Evolutionary conservation across 2,888 invertebrate genomes (phyloP).

Genomic region (Leucania comma): DNA sequence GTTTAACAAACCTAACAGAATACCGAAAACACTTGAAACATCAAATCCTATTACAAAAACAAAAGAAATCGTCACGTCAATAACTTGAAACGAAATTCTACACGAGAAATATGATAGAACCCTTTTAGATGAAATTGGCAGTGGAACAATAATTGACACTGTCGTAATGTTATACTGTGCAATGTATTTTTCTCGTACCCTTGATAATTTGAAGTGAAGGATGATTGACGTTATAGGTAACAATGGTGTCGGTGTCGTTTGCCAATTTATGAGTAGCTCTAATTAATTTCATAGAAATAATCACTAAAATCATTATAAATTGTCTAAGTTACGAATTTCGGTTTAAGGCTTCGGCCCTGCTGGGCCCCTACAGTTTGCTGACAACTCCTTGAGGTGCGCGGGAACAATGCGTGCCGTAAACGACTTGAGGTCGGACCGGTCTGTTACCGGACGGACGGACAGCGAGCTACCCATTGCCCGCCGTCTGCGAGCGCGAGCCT

Average conservation of each 20-base stretch:
- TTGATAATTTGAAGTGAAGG: slow-evolving; percentile 25
- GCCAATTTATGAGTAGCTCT: not conserved
- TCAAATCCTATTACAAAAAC: slow-evolving; percentile 34
- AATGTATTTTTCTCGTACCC: slow-evolving; percentile 39
- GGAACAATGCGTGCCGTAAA: too few relatives aligned
- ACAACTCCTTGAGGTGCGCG: too few relatives aligned
- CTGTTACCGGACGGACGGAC: too few relatives aligned
- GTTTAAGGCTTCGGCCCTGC: too few relatives aligned
- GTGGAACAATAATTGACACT: slow-evolving; percentile 53
- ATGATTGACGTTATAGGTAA: slow-evolving; percentile 32
- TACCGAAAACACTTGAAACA: slow-evolving; percentile 21
- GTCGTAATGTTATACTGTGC: slow-evolving; percentile 39
- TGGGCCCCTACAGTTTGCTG: too few relatives aligned
- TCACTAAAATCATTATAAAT: not conserved
- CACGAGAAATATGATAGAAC: slow-evolving; percentile 53
- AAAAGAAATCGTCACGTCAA: slow-evolving; percentile 40
- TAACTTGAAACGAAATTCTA: slow-evolving; percentile 42
- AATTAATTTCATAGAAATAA: not conserved
- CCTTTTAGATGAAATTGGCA: slow-evolving; percentile 51
- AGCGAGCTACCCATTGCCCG: too few relatives aligned
- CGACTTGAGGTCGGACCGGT: too few relatives aligned
- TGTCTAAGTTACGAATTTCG: too few relatives aligned
- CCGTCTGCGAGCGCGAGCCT: too few relatives aligned
- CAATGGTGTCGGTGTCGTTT: slow-evolving; percentile 19
- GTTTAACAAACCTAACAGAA: slow-evolving; percentile 14